Base-by-base conservation (phyloP, 2,888 invertebrate species). In the Drosophila eohydei region DNA sequence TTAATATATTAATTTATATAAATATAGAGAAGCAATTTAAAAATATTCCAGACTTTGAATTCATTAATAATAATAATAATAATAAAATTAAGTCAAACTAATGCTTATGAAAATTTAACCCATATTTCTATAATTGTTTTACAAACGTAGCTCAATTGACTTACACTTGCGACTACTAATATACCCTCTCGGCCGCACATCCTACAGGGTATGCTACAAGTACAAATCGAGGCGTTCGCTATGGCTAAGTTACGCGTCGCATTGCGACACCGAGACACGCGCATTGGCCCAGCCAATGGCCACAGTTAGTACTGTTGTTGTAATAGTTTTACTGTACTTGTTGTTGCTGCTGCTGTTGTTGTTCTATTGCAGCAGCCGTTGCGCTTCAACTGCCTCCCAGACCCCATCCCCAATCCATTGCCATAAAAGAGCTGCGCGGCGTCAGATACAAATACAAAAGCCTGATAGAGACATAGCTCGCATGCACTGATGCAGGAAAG, bases 401-500 rank as follows among this genome's bases (percentile, higher is more conserved):
- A 44, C 52, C 59, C 55, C 51, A 44, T 51, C 36, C 71, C 50
- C 54, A 38, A 34, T 11, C 30, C 50, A 34, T 36, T 21, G 44
- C 61, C 70, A 61, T 51, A 48, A 43, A 38, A 62, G 69, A 65
- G 50, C 50, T 57, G 36, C 44, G 34, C 78, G 67, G 80, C 71
- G 71, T 78, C 79, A 79, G 85, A 68, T 65, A 85, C 83, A 85
- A 81, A 81, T 82, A 74, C 74, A 82, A 83, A 85, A 72, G 74
- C 74, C 74, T 83, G 83, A 86, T 88, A 88, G 83, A 83, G 89
- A 83, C 89, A 88, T 88, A 83, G 86, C 89, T 88, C 32, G 81
- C 70, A 83, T 67, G 78, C 83, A 83, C 66, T 77, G 80, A 82
- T 77, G 88, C 83, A 85, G 88, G 80, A 85, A 83, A 77, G 83